Percentiles rank a stretch among this genome's conserved stretches.
Evolutionary conservation across 2,797 vertebrate species (phyloP).

Genomic region (Bothrops alternatus): DNA sequence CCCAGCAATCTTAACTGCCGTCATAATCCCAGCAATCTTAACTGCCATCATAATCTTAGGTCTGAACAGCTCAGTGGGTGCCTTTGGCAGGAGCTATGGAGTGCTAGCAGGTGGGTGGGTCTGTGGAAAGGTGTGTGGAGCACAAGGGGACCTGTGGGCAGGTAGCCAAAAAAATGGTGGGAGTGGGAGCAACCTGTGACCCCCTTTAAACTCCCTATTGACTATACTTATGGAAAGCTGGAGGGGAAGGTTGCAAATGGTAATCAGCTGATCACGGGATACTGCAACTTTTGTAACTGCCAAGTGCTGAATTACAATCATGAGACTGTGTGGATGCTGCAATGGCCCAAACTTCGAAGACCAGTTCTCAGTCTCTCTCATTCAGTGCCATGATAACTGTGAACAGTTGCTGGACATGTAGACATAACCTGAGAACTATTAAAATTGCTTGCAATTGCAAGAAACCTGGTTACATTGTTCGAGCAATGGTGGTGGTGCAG

Average conservation of each 20-base stretch:
- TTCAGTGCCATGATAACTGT: background rate
- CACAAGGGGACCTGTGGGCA: background rate
- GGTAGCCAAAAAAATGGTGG: background rate
- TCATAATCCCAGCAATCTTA: background rate
- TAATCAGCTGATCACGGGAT: background rate
- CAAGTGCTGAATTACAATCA: background rate
- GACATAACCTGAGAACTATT: background rate
- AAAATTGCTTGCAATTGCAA: background rate
- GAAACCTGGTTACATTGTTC: background rate
- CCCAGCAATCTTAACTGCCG: background rate
- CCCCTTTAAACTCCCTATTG: background rate
- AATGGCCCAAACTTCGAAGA: background rate
- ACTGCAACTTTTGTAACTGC: background rate
- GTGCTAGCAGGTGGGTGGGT: background rate
- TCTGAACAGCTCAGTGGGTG: background rate
- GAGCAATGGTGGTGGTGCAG: background rate
- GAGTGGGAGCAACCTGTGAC: background rate
- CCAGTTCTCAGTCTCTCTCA: background rate
- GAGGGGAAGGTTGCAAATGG: background rate
- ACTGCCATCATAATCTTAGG: background rate
- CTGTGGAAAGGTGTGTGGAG: background rate
- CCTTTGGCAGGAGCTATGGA: background rate
- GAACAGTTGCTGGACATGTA: background rate
- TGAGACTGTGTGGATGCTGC: background rate
- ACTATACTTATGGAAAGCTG: background rate